Conservation (phyloP, 2,888 invertebrate genomes). For the Dolomedes plantarius region DNA sequence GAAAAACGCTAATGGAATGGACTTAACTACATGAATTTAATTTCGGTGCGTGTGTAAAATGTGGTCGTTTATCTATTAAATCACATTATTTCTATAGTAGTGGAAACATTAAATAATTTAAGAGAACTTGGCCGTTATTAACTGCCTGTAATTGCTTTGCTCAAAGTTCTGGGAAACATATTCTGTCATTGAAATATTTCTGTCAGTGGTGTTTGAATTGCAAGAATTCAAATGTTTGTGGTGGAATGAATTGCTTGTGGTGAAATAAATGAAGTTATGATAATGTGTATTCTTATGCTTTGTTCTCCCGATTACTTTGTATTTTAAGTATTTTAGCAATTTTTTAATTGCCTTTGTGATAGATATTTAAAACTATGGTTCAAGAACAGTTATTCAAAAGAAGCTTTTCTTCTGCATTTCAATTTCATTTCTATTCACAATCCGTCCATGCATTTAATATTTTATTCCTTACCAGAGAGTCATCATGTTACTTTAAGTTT, state of each 20-base stretch:
- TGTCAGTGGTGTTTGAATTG: background rate
- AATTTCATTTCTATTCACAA: background rate
- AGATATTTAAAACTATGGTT: background rate
- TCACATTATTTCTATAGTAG: too few relatives aligned
- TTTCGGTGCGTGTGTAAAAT: background rate
- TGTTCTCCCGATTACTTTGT: too few relatives aligned
- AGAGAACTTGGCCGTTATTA: background rate
- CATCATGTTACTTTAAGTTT: too few relatives aligned
- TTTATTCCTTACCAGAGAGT: too few relatives aligned
- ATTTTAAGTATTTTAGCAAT: too few relatives aligned
- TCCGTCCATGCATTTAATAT: background rate
- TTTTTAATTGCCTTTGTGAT: background rate
- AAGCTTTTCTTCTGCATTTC: background rate
- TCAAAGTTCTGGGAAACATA: background rate
- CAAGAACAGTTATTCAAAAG: background rate
- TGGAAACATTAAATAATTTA: too few relatives aligned
- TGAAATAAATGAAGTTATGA: too few relatives aligned
- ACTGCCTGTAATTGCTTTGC: background rate
- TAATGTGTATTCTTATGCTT: too few relatives aligned
- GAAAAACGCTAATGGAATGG: constrained; percentile 37
- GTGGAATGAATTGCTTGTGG: too few relatives aligned
- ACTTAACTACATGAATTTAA: background rate
- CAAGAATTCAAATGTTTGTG: too few relatives aligned
- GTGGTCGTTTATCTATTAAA: background rate
- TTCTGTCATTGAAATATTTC: background rate